A percentile compares a stretch with the other conserved stretches of the same genome.
These are phyloP conservation scores for Rhinoraja longicauda DNA, from an alignment of 2,797 vertebrate genomes.

Conservation along the genomic window DNA sequence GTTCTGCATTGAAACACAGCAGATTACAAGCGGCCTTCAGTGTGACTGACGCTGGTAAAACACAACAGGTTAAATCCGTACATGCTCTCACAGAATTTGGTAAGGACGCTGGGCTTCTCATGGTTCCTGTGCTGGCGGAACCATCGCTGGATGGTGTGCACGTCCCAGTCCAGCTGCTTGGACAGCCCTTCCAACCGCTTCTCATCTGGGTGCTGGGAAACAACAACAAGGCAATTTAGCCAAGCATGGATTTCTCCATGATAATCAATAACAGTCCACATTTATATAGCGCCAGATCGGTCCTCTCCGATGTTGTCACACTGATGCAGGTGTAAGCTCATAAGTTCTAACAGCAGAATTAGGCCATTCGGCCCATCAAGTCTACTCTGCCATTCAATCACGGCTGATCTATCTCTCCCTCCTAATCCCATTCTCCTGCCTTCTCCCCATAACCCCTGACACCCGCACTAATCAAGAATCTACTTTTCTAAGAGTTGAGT, in stretches of 20 bases:
- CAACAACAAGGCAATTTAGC: neutral
- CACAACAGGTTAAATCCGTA: slow-evolving; percentile 57
- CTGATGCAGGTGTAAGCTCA: no score
- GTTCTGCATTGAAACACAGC: no score
- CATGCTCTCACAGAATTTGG: slow-evolving; percentile 97
- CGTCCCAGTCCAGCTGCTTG: slow-evolving; percentile 97
- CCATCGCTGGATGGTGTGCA: slow-evolving; percentile 94
- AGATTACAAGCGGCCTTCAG: neutral
- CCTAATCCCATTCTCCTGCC: no score
- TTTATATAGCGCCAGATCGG: neutral
- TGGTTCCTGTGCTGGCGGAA: slow-evolving; percentile 95
- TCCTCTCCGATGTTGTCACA: no score
- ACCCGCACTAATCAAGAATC: no score
- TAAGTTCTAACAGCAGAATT: no score
- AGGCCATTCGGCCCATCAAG: no score
- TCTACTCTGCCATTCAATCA: no score
- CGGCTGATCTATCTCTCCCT: no score
- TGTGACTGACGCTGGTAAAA: neutral
- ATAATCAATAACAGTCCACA: neutral
- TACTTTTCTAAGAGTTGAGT: neutral
- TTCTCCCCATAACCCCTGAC: no score
- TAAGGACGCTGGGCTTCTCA: slow-evolving; percentile 92
- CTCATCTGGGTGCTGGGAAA: slow-evolving; percentile 84
- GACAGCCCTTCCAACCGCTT: slow-evolving; percentile 93
- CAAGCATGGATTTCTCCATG: neutral